Evolutionary conservation across 2,797 vertebrate genomes (phyloP), one percentile per base, ranked within the genome.

Genomic region (Sylvia borin): DNA sequence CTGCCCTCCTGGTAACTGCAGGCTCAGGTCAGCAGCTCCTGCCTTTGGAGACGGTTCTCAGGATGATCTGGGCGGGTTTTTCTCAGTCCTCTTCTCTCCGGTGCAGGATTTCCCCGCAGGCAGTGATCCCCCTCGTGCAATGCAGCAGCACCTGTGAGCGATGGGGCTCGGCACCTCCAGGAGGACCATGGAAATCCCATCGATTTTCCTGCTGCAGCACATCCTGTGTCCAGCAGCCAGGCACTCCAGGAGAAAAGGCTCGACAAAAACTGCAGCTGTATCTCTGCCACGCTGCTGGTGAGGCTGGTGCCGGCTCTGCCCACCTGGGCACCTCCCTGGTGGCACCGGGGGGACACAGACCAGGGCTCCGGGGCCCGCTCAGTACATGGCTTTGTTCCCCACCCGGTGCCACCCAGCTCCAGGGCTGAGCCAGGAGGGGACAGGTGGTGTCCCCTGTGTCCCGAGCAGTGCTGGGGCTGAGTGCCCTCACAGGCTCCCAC

Each of bases 121-220:
- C 70, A 7, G 4, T 4, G 7, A 7, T 36, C 36, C 36, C 71
- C 72, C 32, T 77, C 54, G 94, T 47, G 88, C 90, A 88, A 14
- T 86, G 92, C 94, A 85, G 88, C 67, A 51, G 20, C 34, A 11
- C 25, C 90, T 7, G 55, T 58, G 89, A 95, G 38, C 31, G 64
- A 82, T 88, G 88, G 32, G 78, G 42, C 61, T 43, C 24, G 4
- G 57, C 58, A 51, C 55, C 84, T 24, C 78, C 20, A 36, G 36
- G 36, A 36, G 36, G 57, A 77, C 78, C 94, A 87, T 25, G 55
- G 75, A 24, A 90, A 92, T 85, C 45, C 2, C 5, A 96, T 87
- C 22, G 95, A 96, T 97, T 94, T 85, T 86, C 66, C 83, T 67
- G 58, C 85, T 77, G 88, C 92, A 86, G 87, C 86, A 88, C 86